Conservation (phyloP, 2,113 vertebrate species). For the Spizaetus ornatus region DNA sequence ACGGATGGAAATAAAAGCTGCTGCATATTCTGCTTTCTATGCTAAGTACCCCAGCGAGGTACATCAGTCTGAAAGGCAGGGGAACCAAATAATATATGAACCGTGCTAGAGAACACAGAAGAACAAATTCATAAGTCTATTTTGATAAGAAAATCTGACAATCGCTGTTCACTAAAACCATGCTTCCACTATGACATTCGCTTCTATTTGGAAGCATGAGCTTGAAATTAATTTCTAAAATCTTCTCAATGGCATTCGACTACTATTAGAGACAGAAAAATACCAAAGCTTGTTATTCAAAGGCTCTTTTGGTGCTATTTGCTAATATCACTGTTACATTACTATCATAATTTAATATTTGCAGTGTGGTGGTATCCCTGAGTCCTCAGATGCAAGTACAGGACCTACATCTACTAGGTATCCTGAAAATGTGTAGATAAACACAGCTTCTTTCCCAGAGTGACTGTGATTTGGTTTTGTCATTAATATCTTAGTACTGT, state of each 20-base stretch:
- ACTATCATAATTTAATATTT: not conserved
- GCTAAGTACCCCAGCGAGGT: not conserved
- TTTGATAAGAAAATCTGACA: not conserved
- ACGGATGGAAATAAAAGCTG: not conserved
- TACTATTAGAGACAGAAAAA: not conserved
- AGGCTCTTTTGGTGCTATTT: not conserved
- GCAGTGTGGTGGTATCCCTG: not conserved
- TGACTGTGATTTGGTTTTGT: not conserved
- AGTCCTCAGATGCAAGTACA: not conserved
- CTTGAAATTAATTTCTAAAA: not conserved
- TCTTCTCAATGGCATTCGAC: not conserved
- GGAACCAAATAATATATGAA: not conserved
- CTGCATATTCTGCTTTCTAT: not conserved
- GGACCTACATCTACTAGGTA: not conserved
- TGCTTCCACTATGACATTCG: not conserved
- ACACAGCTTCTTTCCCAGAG: not conserved
- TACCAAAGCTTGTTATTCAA: not conserved
- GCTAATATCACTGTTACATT: not conserved
- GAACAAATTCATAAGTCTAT: not conserved
- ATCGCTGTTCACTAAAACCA: not conserved
- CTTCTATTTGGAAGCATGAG: not conserved
- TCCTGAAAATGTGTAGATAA: not conserved
- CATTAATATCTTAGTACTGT: not conserved
- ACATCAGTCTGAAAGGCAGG: not conserved
- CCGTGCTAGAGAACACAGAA: not conserved